phyloP scores from a whole-genome alignment of 2,888 invertebrate genomes.

The Zele albiditarsus region DNA sequence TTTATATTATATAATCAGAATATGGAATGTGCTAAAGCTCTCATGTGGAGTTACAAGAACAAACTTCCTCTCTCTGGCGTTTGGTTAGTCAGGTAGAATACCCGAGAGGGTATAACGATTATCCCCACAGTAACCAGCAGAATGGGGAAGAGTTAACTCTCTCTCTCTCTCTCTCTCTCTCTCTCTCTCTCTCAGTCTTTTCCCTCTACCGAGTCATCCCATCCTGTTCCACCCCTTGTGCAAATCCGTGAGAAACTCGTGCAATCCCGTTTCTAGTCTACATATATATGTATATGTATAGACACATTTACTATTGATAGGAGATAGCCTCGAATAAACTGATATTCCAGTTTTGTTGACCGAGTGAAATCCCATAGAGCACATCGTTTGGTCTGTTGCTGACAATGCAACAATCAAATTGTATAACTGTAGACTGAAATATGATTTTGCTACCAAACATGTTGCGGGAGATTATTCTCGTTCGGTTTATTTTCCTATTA shows the following conservation, averaged over 20 bases:
- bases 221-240: not conserved
- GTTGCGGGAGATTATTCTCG: no score
- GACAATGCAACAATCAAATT: constrained; percentile 9
- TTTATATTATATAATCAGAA: not conserved
- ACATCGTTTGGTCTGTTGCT: not conserved
- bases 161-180: not conserved
- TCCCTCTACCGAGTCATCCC: not conserved
- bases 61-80: constrained; percentile 11
- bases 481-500: not conserved
- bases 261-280: not conserved
- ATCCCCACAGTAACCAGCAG: constrained; percentile 3
- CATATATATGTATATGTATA: not conserved
- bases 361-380: not conserved
- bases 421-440: not conserved
- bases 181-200: constrained; percentile 18
- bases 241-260: constrained; percentile 9
- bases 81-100: constrained; percentile 19
- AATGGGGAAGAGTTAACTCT: constrained; percentile 26
- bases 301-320: constrained; percentile 3
- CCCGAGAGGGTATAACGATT: constrained; percentile 29
- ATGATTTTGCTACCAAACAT: not conserved
- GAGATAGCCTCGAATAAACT: constrained; percentile 10
- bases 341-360: constrained; percentile 14
- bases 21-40: constrained; percentile 1
- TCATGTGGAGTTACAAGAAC: not conserved